phyloP scores from a whole-genome alignment of 2,888 invertebrate species.

The Parapristionchus giblindavisi region DNA sequence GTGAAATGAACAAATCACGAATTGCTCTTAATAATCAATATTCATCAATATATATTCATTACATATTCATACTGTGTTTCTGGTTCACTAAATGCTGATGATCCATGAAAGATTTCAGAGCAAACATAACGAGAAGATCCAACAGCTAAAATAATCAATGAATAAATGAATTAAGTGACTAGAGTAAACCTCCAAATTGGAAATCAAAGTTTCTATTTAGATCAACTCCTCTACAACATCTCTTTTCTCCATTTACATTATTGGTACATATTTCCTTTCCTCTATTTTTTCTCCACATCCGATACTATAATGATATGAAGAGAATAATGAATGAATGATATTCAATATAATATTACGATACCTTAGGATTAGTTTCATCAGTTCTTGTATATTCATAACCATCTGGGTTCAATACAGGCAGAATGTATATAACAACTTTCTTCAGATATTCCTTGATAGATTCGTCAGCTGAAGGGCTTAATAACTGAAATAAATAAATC shows the following conservation, averaged over 20 bases:
- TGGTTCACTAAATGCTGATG: slow-evolving; percentile 67
- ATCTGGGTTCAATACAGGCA: slow-evolving; percentile 67
- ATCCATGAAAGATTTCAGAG: slow-evolving; percentile 67
- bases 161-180: not conserved
- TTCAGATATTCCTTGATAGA: slow-evolving; percentile 48
- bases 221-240: slow-evolving; percentile 67
- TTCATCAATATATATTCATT: not conserved
- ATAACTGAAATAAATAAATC: slow-evolving; percentile 14
- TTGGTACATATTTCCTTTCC: slow-evolving; percentile 54
- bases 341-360: no score
- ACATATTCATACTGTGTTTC: slow-evolving; percentile 52
- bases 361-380: slow-evolving; percentile 62
- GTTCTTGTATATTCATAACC: slow-evolving; percentile 67
- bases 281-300: slow-evolving; percentile 67
- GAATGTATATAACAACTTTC: slow-evolving; percentile 60
- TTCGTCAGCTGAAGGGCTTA: not conserved
- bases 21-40: slow-evolving; percentile 51
- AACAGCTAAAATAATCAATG: slow-evolving; percentile 46
- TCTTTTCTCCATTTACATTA: slow-evolving; percentile 48
- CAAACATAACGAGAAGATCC: slow-evolving; percentile 67
- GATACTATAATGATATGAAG: slow-evolving; percentile 43
- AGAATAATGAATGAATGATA: not conserved
- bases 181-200: slow-evolving; percentile 55
- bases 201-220: slow-evolving; percentile 67
- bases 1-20: slow-evolving; percentile 57